phyloP scores from a whole-genome alignment of 2,113 vertebrate species.

The Oxyruncus cristatus region DNA sequence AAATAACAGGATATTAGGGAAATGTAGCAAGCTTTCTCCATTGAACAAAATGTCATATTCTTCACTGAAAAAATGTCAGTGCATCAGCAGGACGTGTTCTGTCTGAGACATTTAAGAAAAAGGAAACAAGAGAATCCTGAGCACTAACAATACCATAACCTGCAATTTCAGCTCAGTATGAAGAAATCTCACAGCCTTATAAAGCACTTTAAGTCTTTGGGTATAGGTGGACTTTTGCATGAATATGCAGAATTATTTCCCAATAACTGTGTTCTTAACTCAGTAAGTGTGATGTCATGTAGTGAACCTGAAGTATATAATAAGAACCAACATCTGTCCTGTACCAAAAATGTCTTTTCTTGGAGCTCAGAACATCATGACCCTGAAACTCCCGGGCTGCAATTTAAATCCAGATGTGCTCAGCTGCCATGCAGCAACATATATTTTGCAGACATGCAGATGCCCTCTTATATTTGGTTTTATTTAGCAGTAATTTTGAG shows the following conservation, averaged over 20 bases:
- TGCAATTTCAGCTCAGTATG: not conserved
- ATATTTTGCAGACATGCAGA: not conserved
- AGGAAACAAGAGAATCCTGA: not conserved
- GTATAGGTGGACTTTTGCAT: not conserved
- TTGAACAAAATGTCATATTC: not conserved
- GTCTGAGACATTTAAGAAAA: not conserved
- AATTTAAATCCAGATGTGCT: not conserved
- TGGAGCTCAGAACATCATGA: not conserved
- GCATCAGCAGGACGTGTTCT: not conserved
- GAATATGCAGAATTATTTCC: not conserved
- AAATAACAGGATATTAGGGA: not conserved
- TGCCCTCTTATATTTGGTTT: not conserved
- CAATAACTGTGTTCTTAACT: not conserved
- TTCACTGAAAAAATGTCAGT: not conserved
- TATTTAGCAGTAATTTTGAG: not conserved
- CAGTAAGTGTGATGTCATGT: not conserved
- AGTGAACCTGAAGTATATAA: not conserved
- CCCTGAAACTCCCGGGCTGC: not conserved
- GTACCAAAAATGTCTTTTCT: not conserved
- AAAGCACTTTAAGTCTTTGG: not conserved
- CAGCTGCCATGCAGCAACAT: not conserved
- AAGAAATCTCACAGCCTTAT: not conserved
- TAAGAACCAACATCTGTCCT: not conserved
- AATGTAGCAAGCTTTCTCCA: not conserved
- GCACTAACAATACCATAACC: not conserved